phyloP scores from a whole-genome alignment of 2,797 vertebrate species.

The Macroramphosus scolopax region DNA sequence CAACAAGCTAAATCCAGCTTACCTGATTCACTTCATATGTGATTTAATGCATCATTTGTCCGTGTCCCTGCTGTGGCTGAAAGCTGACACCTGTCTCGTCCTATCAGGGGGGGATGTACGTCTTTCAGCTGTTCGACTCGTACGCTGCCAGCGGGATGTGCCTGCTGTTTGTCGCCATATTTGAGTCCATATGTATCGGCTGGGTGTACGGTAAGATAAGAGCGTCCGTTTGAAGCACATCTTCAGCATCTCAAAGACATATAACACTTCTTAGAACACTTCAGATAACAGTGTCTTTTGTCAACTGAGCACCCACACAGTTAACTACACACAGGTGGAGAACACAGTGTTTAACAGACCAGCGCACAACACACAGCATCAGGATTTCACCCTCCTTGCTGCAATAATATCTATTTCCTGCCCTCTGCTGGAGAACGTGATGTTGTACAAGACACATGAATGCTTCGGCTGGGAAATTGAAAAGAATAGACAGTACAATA shows the following conservation, averaged over 20 bases:
- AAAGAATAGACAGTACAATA: too few relatives aligned
- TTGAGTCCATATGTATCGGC: slow-evolving; percentile 96
- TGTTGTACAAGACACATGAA: not conserved
- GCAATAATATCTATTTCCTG: slow-evolving; percentile 61
- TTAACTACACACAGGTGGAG: too few relatives aligned
- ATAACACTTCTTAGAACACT: too few relatives aligned
- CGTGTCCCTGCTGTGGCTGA: slow-evolving; percentile 9
- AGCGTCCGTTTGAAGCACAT: not conserved
- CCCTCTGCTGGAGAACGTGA: slow-evolving; percentile 74
- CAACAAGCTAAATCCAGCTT: slow-evolving; percentile 8
- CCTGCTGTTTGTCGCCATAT: slow-evolving; percentile 97
- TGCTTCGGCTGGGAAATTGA: not conserved
- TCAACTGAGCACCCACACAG: too few relatives aligned
- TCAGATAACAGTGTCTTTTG: not conserved
- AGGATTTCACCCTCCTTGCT: slow-evolving; percentile 1
- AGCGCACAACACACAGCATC: too few relatives aligned
- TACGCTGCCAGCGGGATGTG: slow-evolving; percentile 99
- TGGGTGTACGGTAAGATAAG: slow-evolving; percentile 93
- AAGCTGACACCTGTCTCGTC: slow-evolving; percentile 38
- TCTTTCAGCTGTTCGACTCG: slow-evolving; percentile 96
- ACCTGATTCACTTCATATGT: slow-evolving; percentile 8
- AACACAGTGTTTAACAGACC: too few relatives aligned
- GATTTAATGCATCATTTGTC: slow-evolving; percentile 5
- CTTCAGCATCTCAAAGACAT: too few relatives aligned
- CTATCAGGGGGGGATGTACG: slow-evolving; percentile 95